phyloP scores from a whole-genome alignment of 2,797 vertebrate species.

The Syngnathus rostellatus region DNA sequence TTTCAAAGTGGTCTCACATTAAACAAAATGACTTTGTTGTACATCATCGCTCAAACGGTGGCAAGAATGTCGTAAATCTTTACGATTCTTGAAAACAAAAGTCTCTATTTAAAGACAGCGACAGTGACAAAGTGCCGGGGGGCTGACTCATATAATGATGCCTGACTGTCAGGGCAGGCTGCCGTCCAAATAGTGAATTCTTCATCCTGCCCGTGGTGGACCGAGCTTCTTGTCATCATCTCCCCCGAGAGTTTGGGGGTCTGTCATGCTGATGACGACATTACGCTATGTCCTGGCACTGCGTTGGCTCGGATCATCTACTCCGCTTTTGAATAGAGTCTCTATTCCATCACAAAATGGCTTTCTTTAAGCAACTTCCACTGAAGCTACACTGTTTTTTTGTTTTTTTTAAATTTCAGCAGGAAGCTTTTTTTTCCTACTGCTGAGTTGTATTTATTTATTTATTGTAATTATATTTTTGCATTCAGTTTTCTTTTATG shows the following conservation, averaged over 20 bases:
- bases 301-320: slow-evolving; percentile 1
- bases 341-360: neutral
- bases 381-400: too few species aligned
- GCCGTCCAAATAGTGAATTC: slow-evolving; percentile 50
- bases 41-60: slow-evolving; percentile 59
- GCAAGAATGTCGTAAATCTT: slow-evolving; percentile 65
- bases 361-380: neutral
- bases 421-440: slow-evolving; percentile 1
- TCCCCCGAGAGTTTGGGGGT: slow-evolving; percentile 40
- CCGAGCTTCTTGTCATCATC: slow-evolving; percentile 25
- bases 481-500: too few species aligned
- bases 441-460: slow-evolving; percentile 9
- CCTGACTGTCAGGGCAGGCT: slow-evolving; percentile 61
- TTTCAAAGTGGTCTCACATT: slow-evolving; percentile 58
- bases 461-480: neutral
- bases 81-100: slow-evolving; percentile 64
- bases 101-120: slow-evolving; percentile 64
- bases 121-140: slow-evolving; percentile 67
- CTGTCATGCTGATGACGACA: slow-evolving; percentile 43
- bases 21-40: slow-evolving; percentile 64
- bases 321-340: neutral
- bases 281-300: slow-evolving; percentile 21
- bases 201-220: slow-evolving; percentile 54
- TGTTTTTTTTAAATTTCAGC: slow-evolving; percentile 11
- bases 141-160: slow-evolving; percentile 64